Evolutionary conservation across 2,888 invertebrate species (phyloP).

Genomic region (Ischnus inquisitorius): DNA sequence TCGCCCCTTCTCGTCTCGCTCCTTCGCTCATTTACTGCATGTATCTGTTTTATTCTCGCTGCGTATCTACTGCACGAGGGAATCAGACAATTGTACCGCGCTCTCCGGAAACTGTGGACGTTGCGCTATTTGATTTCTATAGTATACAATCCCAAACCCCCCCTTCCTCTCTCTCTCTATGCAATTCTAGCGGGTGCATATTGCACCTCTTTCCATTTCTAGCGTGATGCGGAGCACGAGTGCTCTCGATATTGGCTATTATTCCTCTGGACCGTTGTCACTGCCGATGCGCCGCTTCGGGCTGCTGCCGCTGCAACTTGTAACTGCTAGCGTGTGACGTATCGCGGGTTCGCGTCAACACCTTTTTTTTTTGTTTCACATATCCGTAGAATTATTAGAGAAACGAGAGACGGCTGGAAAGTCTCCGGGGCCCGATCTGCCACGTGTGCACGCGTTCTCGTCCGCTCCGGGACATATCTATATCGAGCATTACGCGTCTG

Average conservation of each 20-base stretch:
- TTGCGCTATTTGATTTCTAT: constrained; percentile 52
- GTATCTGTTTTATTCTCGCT: constrained; percentile 55
- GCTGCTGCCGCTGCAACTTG: constrained; percentile 32
- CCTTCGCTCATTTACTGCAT: constrained; percentile 20
- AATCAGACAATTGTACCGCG: constrained; percentile 36
- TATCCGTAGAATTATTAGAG: constrained; percentile 41
- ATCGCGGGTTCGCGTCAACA: constrained; percentile 20
- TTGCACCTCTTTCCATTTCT: constrained; percentile 13
- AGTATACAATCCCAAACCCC: constrained; percentile 1
- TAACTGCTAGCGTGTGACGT: constrained; percentile 38
- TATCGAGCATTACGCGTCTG: not conserved
- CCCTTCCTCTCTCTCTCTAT: too few relatives aligned
- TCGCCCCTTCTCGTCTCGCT: constrained; percentile 16
- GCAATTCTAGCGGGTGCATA: constrained; percentile 33
- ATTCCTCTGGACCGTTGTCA: constrained; percentile 48
- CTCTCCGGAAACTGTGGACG: constrained; percentile 46
- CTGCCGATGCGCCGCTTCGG: constrained; percentile 15
- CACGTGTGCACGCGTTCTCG: not conserved
- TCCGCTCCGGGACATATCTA: not conserved
- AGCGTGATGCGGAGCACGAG: constrained; percentile 39
- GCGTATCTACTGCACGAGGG: constrained; percentile 17
- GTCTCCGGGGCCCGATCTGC: not conserved
- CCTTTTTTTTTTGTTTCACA: constrained; percentile 2
- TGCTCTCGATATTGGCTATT: constrained; percentile 62
- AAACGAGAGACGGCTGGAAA: constrained; percentile 22